phyloP scores from a whole-genome alignment of 2,888 invertebrate species.

The Zonitis immaculata region DNA sequence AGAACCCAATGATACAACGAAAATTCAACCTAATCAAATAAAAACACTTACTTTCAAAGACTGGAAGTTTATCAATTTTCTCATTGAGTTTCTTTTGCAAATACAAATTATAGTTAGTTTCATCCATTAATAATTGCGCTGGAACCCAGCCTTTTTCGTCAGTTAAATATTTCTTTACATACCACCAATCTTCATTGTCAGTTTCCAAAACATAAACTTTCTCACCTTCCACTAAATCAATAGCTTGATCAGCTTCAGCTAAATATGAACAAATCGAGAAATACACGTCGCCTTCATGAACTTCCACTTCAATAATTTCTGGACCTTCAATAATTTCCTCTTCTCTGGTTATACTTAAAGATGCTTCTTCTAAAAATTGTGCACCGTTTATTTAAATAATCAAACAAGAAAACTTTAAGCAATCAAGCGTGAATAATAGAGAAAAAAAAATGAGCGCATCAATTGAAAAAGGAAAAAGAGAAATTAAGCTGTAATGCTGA shows the following conservation, averaged over 20 bases:
- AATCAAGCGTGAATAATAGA: not conserved
- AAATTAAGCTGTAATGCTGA: too few relatives aligned
- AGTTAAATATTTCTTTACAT: conserved; percentile 81
- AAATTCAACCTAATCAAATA: not conserved
- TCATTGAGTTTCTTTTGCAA: conserved; percentile 85
- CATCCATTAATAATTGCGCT: conserved; percentile 80
- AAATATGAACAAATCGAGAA: conserved; percentile 81
- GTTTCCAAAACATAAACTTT: conserved; percentile 76
- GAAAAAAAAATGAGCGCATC: conserved; percentile 7
- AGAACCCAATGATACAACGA: not conserved
- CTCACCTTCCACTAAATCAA: conserved; percentile 87
- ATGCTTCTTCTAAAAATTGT: conserved; percentile 43
- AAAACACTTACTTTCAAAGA: conserved; percentile 89
- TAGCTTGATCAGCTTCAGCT: conserved; percentile 82
- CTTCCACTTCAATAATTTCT: conserved; percentile 46
- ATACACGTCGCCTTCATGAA: conserved; percentile 70
- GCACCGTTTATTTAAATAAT: not conserved
- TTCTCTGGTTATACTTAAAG: conserved; percentile 50
- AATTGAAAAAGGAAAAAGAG: too few relatives aligned
- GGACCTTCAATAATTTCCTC: conserved; percentile 40
- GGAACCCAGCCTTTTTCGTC: conserved; percentile 95
- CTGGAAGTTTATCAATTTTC: conserved; percentile 85
- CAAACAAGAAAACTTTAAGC: not conserved
- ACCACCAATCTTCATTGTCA: conserved; percentile 89
- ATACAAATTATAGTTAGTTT: conserved; percentile 73